Base-by-base conservation (phyloP, 2,888 invertebrate species). In the Eristalinus sepulchralis region DNA sequence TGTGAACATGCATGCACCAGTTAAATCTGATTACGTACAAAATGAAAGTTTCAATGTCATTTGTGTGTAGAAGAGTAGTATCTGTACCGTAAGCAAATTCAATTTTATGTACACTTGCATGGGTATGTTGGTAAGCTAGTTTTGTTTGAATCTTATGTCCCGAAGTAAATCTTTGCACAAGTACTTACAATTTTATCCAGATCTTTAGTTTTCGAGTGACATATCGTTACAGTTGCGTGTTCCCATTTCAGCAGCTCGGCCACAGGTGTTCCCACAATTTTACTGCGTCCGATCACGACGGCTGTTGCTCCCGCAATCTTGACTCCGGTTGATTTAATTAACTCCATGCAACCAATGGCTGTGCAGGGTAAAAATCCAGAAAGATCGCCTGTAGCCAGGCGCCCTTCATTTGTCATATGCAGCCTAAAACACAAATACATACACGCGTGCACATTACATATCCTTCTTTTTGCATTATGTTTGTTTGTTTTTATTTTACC, bases 251-350 rank as follows among this genome's bases (percentile, higher is more conserved):
- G 94, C 34, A 99, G 94, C 92, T 98, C 98, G 0, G 98, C 95
- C 87, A 97, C 97, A 0, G 99, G 99, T 0, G 98, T 97, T 59
- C 99, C 99, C 1, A 99, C 98, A 91, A 99, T 99, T 93, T 98
- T 98, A 92, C 98, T 99, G 89, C 99, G 95, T 0, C 99, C 99
- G 55, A 99, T 92, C 20, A 99, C 98, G 2, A 99, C 99, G 1
- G 97, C 98, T 87, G 94, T 94, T 80, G 96, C 95, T 4, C 99
- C 98, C 55, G 95, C 94, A 70, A 98, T 96, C 88, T 94, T 89
- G 0, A 96, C 94, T 0, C 97, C 97, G 63, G 96, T 95, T 86
- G 95, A 94, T 92, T 96, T 97, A n/a, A 92, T 91, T 11, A 92
- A 70, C 91, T 99, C 98, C 85, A 99, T 94, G 90, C 98, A 98